Evolutionary conservation across 2,888 invertebrate genomes (phyloP), one percentile per base, ranked within the genome.

Genomic region (Cremastobaeus sp.): DNA sequence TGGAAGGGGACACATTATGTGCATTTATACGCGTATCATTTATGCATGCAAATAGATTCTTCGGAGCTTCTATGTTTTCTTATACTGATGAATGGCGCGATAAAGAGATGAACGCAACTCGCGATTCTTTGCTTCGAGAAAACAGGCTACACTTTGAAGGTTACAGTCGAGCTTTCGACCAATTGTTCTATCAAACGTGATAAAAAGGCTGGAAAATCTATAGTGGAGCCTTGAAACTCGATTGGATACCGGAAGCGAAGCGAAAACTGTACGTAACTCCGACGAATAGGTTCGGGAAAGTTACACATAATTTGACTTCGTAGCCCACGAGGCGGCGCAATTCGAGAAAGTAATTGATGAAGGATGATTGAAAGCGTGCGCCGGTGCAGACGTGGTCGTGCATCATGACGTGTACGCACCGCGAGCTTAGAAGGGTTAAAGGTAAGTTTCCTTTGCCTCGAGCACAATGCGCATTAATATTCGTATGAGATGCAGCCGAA

Each of bases 401-500:
- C 55, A 54, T 54, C 52, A 54, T 65, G 65, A 65, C 52, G 34
- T 21, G 21, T 54, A 59, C 57, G 65, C 59, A 55, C 59, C 64
- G 71, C 57, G 62, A 45, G 45, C 18, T 34, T 54, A 6, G 8
- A 45, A 54, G 72, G 66, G 72, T 72, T 72, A 72, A 65, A 72
- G 65, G 65, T 65, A 72, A 72, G 37, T 57, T 57, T 59, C 54
- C 65, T 59, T 72, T 64, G 12, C 64, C 59, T 35, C 50, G 54
- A 45, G 47, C 60, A 65, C 72, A 62, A 66, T 72, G 66, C 54
- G 47, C 54, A 72, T 72, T 66, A 72, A 72, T 66, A 72, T 72
- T 72, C 72, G 39, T 55, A 43, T 20, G 60, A 45, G 65, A 60
- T 60, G 59, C 66, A 55, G 41, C 47, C 54, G 54, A 72, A 57